Base-by-base conservation (phyloP, 2,113 vertebrate genomes). In the Scatophagus argus region DNA sequence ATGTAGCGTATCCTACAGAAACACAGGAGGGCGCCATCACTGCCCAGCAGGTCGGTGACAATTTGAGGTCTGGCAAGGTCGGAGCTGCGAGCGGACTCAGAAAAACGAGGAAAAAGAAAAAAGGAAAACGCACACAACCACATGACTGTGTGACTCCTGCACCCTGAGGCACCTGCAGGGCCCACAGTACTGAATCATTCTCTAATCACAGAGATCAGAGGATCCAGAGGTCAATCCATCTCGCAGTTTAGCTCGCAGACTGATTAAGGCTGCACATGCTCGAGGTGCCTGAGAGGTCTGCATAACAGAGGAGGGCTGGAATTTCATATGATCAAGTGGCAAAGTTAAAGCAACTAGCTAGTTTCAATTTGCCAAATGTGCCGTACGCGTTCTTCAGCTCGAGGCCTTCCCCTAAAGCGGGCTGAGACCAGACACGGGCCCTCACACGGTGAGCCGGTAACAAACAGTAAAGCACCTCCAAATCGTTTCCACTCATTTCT, bases 141-240 rank as follows among this genome's bases (percentile, higher is more conserved):
- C 73, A 73, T 79, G 69, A 84, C 75, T 44, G 67, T 31, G 82
- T 90, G 88, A 88, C 82, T 87, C 69, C 76, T 62, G 61, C 64
- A 54, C 71, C 82, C 66, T 0, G 6, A 3, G 74, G 85, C 77
- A 43, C 71, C 73, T 68, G 60, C 68, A 63, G 62, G 66, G 71
- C 66, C 79, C 38, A 73, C 47, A 73, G 44, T 49, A 44, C 74
- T 85, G 89, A 92, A 74, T 85, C 87, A 80, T 17, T 69, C 32
- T 52, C 58, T 71, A 51, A 58, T 74, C 58, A n/a, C 51, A 59
- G 58, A 60, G 55, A 49, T 73, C 65, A 52, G 64, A 69, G 52
- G 56, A 73, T 47, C 66, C 44, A 74, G 79, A 86, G 72, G 56
- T 84, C 67, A 75, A 27, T 64, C 49, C 62, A 63, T 55, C n/a